phyloP scores from a whole-genome alignment of 2,797 vertebrate species.

The Takifugu rubripes region DNA sequence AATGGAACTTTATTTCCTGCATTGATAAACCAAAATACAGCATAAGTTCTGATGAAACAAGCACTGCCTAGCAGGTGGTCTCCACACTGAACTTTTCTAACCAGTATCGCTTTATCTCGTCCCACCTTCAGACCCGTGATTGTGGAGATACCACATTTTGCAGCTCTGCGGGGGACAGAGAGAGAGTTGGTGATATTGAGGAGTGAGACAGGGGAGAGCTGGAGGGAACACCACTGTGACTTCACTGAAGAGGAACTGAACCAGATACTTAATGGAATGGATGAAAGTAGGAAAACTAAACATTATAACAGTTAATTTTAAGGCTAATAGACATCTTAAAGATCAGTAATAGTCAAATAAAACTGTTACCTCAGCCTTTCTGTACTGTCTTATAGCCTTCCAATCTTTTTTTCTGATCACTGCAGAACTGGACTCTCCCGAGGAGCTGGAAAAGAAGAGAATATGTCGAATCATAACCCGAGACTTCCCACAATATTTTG shows the following conservation, averaged over 20 bases:
- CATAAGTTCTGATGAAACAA: background rate
- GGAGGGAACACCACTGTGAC: slow-evolving; percentile 96
- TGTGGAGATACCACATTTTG: slow-evolving; percentile 97
- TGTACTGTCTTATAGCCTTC: too few species aligned
- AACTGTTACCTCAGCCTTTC: too few species aligned
- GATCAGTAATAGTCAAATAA: background rate
- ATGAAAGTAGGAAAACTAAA: slow-evolving; percentile 82
- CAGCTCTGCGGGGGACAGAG: slow-evolving; percentile 90
- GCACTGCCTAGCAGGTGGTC: background rate
- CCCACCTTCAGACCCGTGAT: slow-evolving; percentile 87
- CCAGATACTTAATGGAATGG: slow-evolving; percentile 97
- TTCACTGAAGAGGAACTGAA: slow-evolving; percentile 95
- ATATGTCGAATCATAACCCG: slow-evolving; percentile 96
- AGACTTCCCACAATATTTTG: slow-evolving; percentile 97
- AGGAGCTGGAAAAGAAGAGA: slow-evolving; percentile 95
- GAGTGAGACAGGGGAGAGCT: slow-evolving; percentile 94
- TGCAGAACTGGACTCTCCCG: slow-evolving; percentile 89
- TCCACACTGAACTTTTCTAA: background rate
- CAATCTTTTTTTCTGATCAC: slow-evolving; percentile 4
- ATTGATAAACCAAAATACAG: slow-evolving; percentile 11
- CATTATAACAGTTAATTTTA: background rate
- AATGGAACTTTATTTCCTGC: slow-evolving; percentile 14
- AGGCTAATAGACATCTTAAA: background rate
- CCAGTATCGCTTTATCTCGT: background rate
- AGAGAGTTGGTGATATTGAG: slow-evolving; percentile 93